A percentile compares a stretch with the other conserved stretches of the same genome.
Evolutionary conservation across 2,113 vertebrate species (phyloP).

Genomic region (Crocuta crocuta): DNA sequence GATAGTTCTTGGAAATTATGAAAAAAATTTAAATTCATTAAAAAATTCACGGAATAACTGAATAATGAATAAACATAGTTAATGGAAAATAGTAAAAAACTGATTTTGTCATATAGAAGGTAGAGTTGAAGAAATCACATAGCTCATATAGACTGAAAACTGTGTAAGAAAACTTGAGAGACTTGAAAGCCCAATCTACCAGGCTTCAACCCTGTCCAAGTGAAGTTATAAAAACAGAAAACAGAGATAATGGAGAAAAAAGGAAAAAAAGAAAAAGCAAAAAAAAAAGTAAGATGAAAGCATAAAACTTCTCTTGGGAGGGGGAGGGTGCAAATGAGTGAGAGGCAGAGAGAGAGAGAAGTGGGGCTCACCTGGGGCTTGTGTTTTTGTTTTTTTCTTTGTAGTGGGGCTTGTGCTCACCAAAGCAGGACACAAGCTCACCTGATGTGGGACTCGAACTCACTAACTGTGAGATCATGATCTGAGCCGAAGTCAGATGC

Average conservation of each 20-base stretch:
- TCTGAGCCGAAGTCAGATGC: too few species aligned
- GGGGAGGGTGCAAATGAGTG: too few species aligned
- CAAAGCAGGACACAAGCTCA: too few species aligned
- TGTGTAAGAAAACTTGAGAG: background rate
- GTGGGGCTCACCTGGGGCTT: too few species aligned
- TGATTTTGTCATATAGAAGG: background rate
- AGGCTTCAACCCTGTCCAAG: background rate
- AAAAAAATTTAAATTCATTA: background rate
- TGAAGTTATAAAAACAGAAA: background rate
- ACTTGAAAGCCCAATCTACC: background rate
- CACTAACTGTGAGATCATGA: too few species aligned
- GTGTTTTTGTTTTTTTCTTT: too few species aligned
- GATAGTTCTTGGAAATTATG: background rate
- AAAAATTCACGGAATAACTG: background rate
- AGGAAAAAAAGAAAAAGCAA: background rate
- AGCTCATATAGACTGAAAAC: slow-evolving; percentile 5
- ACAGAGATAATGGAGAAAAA: background rate
- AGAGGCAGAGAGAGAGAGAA: too few species aligned
- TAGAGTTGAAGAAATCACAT: slow-evolving; percentile 17
- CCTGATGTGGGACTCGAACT: too few species aligned
- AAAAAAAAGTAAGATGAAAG: background rate
- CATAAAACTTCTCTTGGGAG: too few species aligned
- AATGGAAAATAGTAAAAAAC: background rate
- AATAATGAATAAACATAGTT: background rate
- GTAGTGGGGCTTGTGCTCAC: too few species aligned